These are phyloP conservation scores for Erinaceus europaeus DNA, from an alignment of 2,113 vertebrate species.

Conservation along the genomic window DNA sequence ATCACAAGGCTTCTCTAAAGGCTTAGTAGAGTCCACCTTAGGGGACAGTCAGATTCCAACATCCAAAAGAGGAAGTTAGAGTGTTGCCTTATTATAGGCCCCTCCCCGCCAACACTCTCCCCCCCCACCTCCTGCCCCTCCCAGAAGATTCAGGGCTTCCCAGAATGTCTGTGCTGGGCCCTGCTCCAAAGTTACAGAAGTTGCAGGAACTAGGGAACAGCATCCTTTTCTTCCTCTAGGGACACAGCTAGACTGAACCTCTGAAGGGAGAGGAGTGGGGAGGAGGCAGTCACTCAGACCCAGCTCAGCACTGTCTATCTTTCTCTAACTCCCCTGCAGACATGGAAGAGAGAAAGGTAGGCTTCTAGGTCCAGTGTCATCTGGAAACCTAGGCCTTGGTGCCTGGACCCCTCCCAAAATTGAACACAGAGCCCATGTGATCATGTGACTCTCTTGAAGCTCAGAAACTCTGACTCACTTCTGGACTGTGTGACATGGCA, in stretches of 20 bases:
- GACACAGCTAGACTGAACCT: background rate
- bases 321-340: background rate
- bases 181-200: background rate
- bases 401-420: background rate
- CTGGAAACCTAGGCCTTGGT: background rate
- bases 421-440: background rate
- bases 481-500: background rate
- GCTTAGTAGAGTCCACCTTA: background rate
- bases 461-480: background rate
- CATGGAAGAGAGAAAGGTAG: accelerated
- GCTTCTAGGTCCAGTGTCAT: background rate
- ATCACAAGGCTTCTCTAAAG: background rate
- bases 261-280: background rate
- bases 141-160: slow-evolving; percentile 8
- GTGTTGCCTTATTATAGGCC: slow-evolving; percentile 19
- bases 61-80: slow-evolving; percentile 64
- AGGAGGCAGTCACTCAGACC: background rate
- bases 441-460: background rate
- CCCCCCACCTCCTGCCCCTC: slow-evolving; percentile 3
- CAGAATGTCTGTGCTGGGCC: background rate
- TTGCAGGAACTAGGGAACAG: background rate
- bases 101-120: slow-evolving; percentile 64
- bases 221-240: background rate
- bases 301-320: background rate
- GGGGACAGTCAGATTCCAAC: background rate